These are phyloP conservation scores for Toxotes chatareus DNA, from an alignment of 2,113 vertebrate species.

Conservation along the genomic window DNA sequence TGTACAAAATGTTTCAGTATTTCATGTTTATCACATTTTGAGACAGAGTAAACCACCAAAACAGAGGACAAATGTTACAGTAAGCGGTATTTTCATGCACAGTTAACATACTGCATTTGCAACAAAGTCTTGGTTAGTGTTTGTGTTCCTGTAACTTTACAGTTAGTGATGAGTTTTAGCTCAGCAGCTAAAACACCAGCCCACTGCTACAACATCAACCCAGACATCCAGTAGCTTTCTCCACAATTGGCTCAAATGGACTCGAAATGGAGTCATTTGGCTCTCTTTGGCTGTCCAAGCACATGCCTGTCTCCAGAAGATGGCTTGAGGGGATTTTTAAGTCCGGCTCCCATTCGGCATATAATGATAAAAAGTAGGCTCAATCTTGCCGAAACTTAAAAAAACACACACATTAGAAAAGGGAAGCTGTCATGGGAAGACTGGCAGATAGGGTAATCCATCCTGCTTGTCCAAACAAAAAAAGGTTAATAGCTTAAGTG, in stretches of 20 bases:
- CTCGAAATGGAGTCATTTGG: conserved; percentile 66
- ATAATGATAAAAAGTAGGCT: conserved; percentile 58
- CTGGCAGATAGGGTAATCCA: conserved; percentile 57
- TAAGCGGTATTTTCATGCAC: background rate
- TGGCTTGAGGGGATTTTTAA: conserved; percentile 49
- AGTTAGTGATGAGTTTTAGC: conserved; percentile 22
- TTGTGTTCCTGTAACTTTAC: conserved; percentile 6
- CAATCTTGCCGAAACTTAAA: conserved; percentile 29
- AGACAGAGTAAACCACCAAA: background rate
- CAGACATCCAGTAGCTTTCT: conserved; percentile 51
- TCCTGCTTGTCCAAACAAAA: conserved; percentile 65
- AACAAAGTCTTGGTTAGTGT: background rate
- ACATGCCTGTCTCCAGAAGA: conserved; percentile 60
- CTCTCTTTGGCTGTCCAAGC: conserved; percentile 47
- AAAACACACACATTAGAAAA: conserved; percentile 28
- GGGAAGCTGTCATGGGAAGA: conserved; percentile 57
- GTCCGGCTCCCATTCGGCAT: conserved; percentile 33
- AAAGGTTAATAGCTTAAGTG: conserved; percentile 77
- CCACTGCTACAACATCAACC: conserved; percentile 27
- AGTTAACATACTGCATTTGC: background rate
- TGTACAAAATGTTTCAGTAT: background rate
- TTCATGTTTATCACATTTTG: background rate
- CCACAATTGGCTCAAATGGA: conserved; percentile 62
- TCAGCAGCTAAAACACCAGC: conserved; percentile 25
- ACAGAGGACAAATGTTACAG: background rate